Evolutionary conservation across 1,140 invertebrate species (phyloP).

Genomic region (Drosophila bocki): DNA sequence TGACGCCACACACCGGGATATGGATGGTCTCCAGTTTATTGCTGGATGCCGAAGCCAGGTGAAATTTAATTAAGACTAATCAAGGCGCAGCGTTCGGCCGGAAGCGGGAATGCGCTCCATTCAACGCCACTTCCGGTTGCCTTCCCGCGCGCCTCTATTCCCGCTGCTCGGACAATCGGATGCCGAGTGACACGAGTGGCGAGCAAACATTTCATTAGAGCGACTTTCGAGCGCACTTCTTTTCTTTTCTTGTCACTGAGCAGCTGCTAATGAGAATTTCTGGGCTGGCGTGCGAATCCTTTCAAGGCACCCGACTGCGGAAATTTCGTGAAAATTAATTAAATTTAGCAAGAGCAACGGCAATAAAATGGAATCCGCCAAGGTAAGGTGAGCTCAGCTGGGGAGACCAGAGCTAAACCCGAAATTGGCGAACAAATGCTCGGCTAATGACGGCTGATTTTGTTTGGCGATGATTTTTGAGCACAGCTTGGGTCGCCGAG

Average conservation of each 20-base stretch:
- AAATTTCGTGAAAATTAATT: slow-evolving; percentile 83
- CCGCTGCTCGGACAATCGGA: slow-evolving; percentile 52
- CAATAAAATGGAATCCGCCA: slow-evolving; percentile 10
- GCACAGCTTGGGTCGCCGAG: slow-evolving; percentile 22
- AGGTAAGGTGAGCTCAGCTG: slow-evolving; percentile 19
- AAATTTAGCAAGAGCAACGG: slow-evolving; percentile 63
- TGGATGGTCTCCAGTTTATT: neutral
- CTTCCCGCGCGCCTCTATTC: neutral
- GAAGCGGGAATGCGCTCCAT: slow-evolving; percentile 60
- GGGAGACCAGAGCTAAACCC: slow-evolving; percentile 29
- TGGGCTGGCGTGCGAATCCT: slow-evolving; percentile 68
- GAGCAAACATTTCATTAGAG: slow-evolving; percentile 84
- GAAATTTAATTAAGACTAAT: slow-evolving; percentile 82
- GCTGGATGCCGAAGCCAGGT: slow-evolving; percentile 32
- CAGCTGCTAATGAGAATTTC: slow-evolving; percentile 81
- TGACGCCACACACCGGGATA: neutral
- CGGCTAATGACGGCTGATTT: slow-evolving; percentile 67
- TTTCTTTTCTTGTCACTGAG: slow-evolving; percentile 52
- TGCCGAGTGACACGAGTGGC: slow-evolving; percentile 80
- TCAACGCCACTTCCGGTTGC: slow-evolving; percentile 54
- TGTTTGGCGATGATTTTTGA: slow-evolving; percentile 61
- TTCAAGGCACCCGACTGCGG: slow-evolving; percentile 61
- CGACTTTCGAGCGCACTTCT: slow-evolving; percentile 65
- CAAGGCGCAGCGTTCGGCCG: slow-evolving; percentile 56
- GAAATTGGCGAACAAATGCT: slow-evolving; percentile 62